Base-by-base conservation (phyloP, 2,888 invertebrate species). In the Amphiduros pacificus region DNA sequence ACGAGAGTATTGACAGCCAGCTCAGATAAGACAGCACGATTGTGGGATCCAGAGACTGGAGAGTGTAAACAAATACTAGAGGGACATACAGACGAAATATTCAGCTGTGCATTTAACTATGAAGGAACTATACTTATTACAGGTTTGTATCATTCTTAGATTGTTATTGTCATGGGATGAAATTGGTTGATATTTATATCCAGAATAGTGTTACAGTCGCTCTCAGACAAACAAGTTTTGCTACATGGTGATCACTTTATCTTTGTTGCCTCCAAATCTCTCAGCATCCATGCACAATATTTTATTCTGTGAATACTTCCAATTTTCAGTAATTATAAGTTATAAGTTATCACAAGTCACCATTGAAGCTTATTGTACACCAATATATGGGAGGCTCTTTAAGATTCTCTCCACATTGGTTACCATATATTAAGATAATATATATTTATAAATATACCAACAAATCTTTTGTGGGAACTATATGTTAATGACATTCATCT, bases 61-160 rank as follows among this genome's bases (percentile, higher is more conserved):
- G 85, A 87, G 36, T 90, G 90, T 71, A 85, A 87, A 29, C 91
- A 92, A 84, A 87, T 89, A 14, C 84, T 92, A 3, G 87, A 88
- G 11, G 91, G 91, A 0, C 92, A 92, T 73, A 87, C 87, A 22
- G 89, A 89, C 6, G 91, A 92, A 78, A 90, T 92, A 49, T 91
- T 92, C 82, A 90, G 90, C n/a, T 90, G 90, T 73, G 89, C 89
- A 1, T 92, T 89, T 79, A 91, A 90, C 36, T 91, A 92, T 80
- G 85, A 88, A 0, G 92, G 91, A 0, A 90, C 91, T 74, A 88
- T 89, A 4, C 87, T 92, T 71, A 84, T 92, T 69, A 92, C 92
- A 22, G 83, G 83, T 79, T 66, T 36, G 50, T 53, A 51, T 6
- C 6, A 6, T 48, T 36, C 9, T 17, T 17, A 36, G 9, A 9